These are phyloP conservation scores for Gobionotothen gibberifrons DNA, from an alignment of 2,797 vertebrate species.

Conservation along the genomic window DNA sequence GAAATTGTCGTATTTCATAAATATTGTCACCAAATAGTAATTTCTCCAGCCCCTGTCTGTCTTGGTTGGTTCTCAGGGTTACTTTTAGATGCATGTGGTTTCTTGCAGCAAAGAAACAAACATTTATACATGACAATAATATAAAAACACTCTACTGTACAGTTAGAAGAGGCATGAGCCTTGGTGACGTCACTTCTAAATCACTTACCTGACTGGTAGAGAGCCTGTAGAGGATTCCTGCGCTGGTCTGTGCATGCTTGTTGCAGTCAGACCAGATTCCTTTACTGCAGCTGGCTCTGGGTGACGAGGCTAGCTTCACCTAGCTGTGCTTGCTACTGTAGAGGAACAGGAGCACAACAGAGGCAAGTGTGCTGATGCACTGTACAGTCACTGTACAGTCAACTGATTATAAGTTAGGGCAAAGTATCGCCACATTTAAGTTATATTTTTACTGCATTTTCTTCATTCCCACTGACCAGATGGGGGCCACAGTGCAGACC, in stretches of 20 bases:
- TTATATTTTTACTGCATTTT: too few species aligned
- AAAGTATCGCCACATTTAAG: neutral
- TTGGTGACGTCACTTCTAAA: conserved; percentile 66
- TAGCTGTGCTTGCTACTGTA: conserved; percentile 54
- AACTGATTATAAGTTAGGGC: neutral
- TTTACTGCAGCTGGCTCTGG: conserved; percentile 41
- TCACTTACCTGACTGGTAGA: conserved; percentile 74
- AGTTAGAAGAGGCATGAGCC: conserved; percentile 6
- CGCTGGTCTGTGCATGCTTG: conserved; percentile 84
- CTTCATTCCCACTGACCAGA: too few species aligned
- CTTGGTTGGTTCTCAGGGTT: neutral
- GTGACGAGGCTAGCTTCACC: conserved; percentile 56
- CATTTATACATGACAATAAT: neutral
- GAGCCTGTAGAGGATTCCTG: conserved; percentile 79
- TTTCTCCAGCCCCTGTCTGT: neutral
- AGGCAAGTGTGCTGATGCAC: conserved; percentile 30
- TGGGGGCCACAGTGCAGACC: neutral
- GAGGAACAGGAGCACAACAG: conserved; percentile 57
- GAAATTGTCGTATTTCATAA: neutral
- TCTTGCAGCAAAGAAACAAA: neutral
- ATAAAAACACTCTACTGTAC: neutral
- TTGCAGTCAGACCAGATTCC: conserved; percentile 82
- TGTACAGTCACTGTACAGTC: too few species aligned
- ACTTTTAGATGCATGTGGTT: neutral
- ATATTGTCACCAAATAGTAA: neutral